These are phyloP conservation scores for Sebastes wilsoni DNA, from an alignment of 2,797 vertebrate species.

Conservation along the genomic window DNA sequence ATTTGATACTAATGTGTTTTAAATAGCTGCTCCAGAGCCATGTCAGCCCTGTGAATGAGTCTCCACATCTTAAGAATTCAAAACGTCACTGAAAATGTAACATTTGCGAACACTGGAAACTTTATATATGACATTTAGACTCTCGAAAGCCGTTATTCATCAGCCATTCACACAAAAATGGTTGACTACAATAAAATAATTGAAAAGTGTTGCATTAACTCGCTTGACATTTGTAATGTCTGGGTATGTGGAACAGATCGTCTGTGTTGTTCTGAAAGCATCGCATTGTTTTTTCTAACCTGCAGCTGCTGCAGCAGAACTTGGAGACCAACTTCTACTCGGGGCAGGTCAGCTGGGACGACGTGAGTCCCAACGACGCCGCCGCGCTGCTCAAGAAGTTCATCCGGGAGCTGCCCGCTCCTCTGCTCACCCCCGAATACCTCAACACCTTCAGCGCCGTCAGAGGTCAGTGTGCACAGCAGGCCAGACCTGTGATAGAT, in stretches of 20 bases:
- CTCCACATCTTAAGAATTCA: neutral
- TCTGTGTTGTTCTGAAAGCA: neutral
- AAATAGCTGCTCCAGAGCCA: neutral
- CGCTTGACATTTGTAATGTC: neutral
- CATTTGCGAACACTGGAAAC: neutral
- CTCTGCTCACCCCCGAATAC: conserved; percentile 90
- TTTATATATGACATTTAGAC: neutral
- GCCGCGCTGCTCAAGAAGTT: conserved; percentile 92
- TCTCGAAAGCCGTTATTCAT: neutral
- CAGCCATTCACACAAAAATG: neutral
- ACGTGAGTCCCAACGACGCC: conserved; percentile 89
- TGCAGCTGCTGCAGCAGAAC: conserved; percentile 87
- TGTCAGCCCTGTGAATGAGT: neutral
- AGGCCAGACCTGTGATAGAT: neutral
- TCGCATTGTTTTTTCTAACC: neutral
- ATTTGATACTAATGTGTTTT: neutral
- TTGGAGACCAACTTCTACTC: conserved; percentile 88
- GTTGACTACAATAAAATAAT: neutral
- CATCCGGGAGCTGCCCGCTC: conserved; percentile 89
- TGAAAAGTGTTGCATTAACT: neutral
- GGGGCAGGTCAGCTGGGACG: conserved; percentile 87
- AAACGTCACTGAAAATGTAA: neutral
- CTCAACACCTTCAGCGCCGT: conserved; percentile 89
- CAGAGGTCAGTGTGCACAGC: conserved; percentile 71
- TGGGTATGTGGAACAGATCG: neutral